Conservation (phyloP, 2,888 invertebrate genomes). For the Gerris lacustris region DNA sequence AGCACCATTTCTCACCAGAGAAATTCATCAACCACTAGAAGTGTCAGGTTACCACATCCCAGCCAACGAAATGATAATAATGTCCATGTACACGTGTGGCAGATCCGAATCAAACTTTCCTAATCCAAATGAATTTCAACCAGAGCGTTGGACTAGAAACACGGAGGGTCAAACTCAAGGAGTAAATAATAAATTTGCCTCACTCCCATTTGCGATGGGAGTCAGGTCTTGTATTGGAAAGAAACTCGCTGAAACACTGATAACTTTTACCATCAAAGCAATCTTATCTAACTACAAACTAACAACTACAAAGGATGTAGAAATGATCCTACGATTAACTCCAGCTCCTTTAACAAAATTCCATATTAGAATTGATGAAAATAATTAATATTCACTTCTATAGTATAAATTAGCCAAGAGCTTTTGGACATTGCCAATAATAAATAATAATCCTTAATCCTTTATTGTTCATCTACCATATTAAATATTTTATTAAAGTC, state of each 20-base stretch:
- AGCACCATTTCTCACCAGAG: slow-evolving; percentile 74
- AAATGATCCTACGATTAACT: slow-evolving; percentile 48
- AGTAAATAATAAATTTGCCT: slow-evolving; percentile 50
- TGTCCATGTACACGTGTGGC: slow-evolving; percentile 77
- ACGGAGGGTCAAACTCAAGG: slow-evolving; percentile 38
- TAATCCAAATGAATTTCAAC: slow-evolving; percentile 53
- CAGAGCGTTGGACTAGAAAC: slow-evolving; percentile 66
- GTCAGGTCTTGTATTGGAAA: slow-evolving; percentile 70
- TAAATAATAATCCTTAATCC: too few relatives aligned
- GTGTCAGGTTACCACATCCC: not conserved
- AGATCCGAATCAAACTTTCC: slow-evolving; percentile 57
- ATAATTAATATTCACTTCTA: not conserved
- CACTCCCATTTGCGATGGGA: slow-evolving; percentile 72
- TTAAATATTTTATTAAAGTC: too few relatives aligned
- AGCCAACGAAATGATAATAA: slow-evolving; percentile 61
- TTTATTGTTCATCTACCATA: too few relatives aligned
- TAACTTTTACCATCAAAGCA: not conserved
- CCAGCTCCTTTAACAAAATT: slow-evolving; percentile 45
- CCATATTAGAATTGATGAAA: slow-evolving; percentile 36
- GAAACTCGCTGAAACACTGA: slow-evolving; percentile 64
- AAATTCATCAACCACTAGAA: not conserved
- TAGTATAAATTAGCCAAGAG: too few relatives aligned
- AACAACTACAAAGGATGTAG: slow-evolving; percentile 43
- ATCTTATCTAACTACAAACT: slow-evolving; percentile 40
- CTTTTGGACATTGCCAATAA: too few relatives aligned